Percentiles rank a stretch among this genome's conserved stretches.
Evolutionary conservation across 2,113 vertebrate genomes (phyloP).

Genomic region (Baryphthengus martii): DNA sequence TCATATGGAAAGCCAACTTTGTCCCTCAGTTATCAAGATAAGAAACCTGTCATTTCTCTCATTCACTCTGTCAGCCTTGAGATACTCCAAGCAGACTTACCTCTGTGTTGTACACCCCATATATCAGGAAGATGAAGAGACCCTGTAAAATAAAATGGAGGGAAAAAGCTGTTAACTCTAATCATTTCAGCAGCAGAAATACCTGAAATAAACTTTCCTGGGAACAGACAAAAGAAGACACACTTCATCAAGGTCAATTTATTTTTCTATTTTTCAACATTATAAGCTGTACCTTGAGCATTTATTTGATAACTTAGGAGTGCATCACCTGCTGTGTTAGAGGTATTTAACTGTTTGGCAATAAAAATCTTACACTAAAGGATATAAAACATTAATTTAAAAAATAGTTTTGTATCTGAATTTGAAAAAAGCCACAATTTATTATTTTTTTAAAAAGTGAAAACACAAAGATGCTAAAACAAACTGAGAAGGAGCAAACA

Average conservation of each 20-base stretch:
- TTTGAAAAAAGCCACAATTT: neutral
- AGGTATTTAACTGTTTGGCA: constrained; percentile 15
- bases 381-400: constrained; percentile 31
- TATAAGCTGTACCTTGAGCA: constrained; percentile 77
- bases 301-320: constrained; percentile 70
- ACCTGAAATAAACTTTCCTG: constrained; percentile 83
- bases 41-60: constrained; percentile 99
- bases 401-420: neutral
- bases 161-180: constrained; percentile 82
- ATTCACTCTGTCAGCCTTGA: constrained; percentile 99
- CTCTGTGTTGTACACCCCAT: constrained; percentile 98
- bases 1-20: constrained; percentile 83
- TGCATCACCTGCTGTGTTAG: constrained; percentile 5
- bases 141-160: constrained; percentile 88
- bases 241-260: constrained; percentile 88
- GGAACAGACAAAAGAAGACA: constrained; percentile 84
- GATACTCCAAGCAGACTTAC: constrained; percentile 95
- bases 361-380: neutral
- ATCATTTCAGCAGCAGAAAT: constrained; percentile 82
- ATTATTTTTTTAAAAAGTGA: neutral
- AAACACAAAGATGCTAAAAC: neutral
- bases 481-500: neutral
- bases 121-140: constrained; percentile 99
- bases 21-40: constrained; percentile 92
- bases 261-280: constrained; percentile 85